Conservation (phyloP, 2,797 vertebrate genomes). For the Poeciliopsis infans region DNA sequence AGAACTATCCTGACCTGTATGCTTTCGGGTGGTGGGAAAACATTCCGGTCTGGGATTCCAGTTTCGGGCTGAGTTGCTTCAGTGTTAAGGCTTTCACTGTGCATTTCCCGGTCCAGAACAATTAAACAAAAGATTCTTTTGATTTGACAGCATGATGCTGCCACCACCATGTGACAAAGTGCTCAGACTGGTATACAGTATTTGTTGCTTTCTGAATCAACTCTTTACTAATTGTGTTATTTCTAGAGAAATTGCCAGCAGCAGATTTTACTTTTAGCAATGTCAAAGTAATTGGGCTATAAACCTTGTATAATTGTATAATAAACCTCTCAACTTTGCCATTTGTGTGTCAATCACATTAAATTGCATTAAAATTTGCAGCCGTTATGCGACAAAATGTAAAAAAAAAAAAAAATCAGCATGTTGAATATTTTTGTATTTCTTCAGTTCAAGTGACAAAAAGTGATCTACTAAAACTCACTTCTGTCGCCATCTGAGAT, state of each 20-base stretch:
- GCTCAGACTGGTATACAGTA: no score
- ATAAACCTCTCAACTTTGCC: no score
- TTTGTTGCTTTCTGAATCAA: no score
- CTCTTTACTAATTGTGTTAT: no score
- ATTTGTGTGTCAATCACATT: neutral
- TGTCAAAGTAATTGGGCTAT: no score
- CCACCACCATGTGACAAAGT: no score
- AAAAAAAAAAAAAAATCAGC: neutral
- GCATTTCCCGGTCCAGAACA: neutral
- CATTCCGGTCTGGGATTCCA: neutral
- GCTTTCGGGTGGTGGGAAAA: neutral
- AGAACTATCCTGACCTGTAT: neutral
- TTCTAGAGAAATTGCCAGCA: no score
- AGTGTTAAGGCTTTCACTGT: neutral
- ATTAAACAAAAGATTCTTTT: neutral
- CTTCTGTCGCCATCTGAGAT: constrained; percentile 23
- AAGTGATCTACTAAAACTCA: constrained; percentile 4
- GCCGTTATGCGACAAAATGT: neutral
- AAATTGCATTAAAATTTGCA: neutral
- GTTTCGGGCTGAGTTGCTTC: neutral
- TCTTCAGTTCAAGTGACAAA: neutral
- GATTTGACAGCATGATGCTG: neutral
- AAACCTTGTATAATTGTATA: no score
- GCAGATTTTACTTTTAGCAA: no score
- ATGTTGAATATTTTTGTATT: neutral